Conservation (phyloP, 1,140 invertebrate genomes). For the Philopotamus ludificatus region DNA sequence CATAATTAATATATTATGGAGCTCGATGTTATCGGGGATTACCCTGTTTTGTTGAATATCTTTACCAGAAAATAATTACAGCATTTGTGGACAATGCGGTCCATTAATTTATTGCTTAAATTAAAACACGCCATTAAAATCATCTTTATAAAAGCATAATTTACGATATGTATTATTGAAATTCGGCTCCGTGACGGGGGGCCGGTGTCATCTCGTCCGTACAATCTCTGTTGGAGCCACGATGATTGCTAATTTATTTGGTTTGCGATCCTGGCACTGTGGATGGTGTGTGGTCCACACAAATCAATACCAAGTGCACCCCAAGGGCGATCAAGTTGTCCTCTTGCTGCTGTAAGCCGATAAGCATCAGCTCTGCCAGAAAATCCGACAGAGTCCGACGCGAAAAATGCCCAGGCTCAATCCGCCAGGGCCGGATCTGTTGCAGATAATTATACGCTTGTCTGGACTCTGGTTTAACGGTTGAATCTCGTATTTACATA, state of each 20-base stretch:
- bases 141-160: neutral
- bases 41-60: slow-evolving; percentile 15
- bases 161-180: neutral
- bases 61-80: slow-evolving; percentile 17
- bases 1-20: slow-evolving; percentile 26
- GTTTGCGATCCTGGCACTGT: no score
- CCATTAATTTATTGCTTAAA: neutral
- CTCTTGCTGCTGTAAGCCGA: slow-evolving; percentile 16
- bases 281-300: slow-evolving; percentile 26
- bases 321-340: slow-evolving; percentile 36
- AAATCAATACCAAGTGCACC: slow-evolving; percentile 36
- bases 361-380: slow-evolving; percentile 2
- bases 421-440: neutral
- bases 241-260: no score
- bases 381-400: neutral
- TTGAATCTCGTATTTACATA: no score
- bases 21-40: slow-evolving; percentile 30
- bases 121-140: neutral
- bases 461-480: no score
- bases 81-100: neutral
- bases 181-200: neutral
- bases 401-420: slow-evolving; percentile 3
- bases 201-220: no score
- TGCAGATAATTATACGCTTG: neutral
- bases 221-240: no score